Evolutionary conservation across 2,797 vertebrate species (phyloP), one percentile per base, ranked within the genome.

Genomic region (Spea hammondii): DNA sequence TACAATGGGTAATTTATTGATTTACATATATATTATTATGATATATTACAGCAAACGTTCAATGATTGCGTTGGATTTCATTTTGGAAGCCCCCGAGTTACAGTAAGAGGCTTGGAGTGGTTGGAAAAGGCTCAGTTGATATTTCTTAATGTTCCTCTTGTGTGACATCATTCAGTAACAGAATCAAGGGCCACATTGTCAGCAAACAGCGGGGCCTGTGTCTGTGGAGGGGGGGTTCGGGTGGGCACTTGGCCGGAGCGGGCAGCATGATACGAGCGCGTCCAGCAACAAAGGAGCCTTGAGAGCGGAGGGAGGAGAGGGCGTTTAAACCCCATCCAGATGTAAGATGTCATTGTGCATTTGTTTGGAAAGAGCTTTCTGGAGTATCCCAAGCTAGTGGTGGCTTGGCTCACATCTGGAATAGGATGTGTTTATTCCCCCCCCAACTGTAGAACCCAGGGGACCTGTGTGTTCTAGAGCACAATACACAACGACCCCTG

Each of bases 281-380:
- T 44, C 64, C 55, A 46, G 46, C 17, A 67, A 76, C 50, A 5
- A 17, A 64, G 8, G 12, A 71, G 65, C 32, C 48, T 12, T 48
- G 1, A 66, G 71, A 77, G 45, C 6, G 71, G 13, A 14, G 4
- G 49, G 8, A n/a, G 47, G 45, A 8, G 49, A 17, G 8, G 57
- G 1, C 67, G 65, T 64, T 70, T 69, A 8, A 75, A 45, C 76
- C 70, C 50, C 68, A 65, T 86, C 79, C 85, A 85, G 83, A 88
- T 90, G 85, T 85, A 83, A 0, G 1, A 78, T 79, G 84, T 47
- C 64, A 71, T 85, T 80, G 81, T 65, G 5, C 32, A 3, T 32
- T 32, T 32, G 32, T 32, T 32, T 32, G 32, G 32, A 32, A 32
- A 32, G 32, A 32, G 32, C 32, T 32, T 32, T 32, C 32, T 32